Evolutionary conservation across 2,797 vertebrate species (phyloP), one percentile per base, ranked within the genome.

Genomic region (Manis pentadactyla): DNA sequence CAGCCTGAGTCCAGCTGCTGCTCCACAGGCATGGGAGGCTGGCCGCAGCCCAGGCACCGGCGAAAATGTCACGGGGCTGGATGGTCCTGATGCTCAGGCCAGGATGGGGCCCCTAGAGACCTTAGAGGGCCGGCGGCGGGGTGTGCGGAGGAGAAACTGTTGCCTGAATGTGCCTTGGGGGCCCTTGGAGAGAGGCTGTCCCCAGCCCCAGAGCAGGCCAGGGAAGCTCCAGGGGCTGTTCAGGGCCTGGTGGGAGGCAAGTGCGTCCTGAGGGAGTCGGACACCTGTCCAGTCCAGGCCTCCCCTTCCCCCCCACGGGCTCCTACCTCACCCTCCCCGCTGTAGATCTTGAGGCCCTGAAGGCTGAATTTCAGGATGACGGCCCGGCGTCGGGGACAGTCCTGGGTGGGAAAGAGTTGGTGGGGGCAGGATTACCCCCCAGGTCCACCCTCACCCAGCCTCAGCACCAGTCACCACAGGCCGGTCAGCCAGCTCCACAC

Each of bases 281-380:
- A 86, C 49, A 4, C 23, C 61, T 11, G 39, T 31, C 13, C 63
- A 0, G 0, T 11, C 19, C 29, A 53, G 27, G 1, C 59, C 19
- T 55, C 63, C 39, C 53, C 75, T 13, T 34, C 55, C 55, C 87
- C 46, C 25, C 23, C 63, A 23, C 0, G 2, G 82, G 46, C 73
- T 68, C 97, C 94, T 97, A 99, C 99, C 97, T 99, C 99, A 37
- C 99, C 99, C 25, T 99, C 99, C 15, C 99, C 98, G 0, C 99
- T 97, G 37, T 99, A 99, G 98, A 99, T 99, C 98, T 99, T 99
- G 98, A 99, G 98, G 7, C 99, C 99, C 98, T 99, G 99, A 95
- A 99, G 97, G 87, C 99, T 99, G 98, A 99, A 99, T 88, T 99
- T 99, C 57, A 99, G 98, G 92, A 99, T 98, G 42, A 99, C 99